phyloP scores from a whole-genome alignment of 2,888 invertebrate species.

The Rhyacophila evoluta region DNA sequence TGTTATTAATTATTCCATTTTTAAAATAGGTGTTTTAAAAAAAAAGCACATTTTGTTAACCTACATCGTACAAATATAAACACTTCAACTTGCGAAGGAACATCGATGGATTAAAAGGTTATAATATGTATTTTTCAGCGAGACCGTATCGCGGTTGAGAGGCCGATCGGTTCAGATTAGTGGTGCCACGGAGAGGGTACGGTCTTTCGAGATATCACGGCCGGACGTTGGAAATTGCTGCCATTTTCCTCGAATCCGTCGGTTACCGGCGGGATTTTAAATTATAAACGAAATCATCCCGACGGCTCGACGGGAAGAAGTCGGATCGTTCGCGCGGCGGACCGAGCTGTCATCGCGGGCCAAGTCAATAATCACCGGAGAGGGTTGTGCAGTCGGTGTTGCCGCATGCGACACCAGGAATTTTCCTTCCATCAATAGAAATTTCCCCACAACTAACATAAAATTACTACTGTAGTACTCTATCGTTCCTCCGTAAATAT shows the following conservation, averaged over 20 bases:
- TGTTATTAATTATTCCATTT: conserved; percentile 25
- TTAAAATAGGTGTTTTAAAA: not conserved
- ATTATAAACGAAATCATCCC: not conserved
- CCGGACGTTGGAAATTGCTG: not conserved
- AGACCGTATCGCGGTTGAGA: conserved; percentile 4
- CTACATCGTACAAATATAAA: conserved; percentile 53
- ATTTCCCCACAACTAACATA: no score
- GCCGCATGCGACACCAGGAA: not conserved
- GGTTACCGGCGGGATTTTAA: not conserved
- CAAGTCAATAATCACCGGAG: conserved; percentile 46
- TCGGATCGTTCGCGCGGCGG: conserved; percentile 17
- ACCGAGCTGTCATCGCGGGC: conserved; percentile 3
- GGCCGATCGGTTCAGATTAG: not conserved
- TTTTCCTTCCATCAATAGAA: not conserved
- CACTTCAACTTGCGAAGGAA: conserved; percentile 54
- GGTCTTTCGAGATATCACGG: not conserved
- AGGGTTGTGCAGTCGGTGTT: not conserved
- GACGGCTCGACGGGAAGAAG: conserved; percentile 4
- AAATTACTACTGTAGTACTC: no score
- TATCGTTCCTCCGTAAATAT: no score
- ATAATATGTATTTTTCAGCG: not conserved
- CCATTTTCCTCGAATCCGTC: not conserved
- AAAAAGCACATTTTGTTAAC: conserved; percentile 32
- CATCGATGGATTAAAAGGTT: conserved; percentile 42
- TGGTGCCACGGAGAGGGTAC: not conserved